Conservation (phyloP, 2,113 vertebrate genomes). For the Gallinago media region DNA sequence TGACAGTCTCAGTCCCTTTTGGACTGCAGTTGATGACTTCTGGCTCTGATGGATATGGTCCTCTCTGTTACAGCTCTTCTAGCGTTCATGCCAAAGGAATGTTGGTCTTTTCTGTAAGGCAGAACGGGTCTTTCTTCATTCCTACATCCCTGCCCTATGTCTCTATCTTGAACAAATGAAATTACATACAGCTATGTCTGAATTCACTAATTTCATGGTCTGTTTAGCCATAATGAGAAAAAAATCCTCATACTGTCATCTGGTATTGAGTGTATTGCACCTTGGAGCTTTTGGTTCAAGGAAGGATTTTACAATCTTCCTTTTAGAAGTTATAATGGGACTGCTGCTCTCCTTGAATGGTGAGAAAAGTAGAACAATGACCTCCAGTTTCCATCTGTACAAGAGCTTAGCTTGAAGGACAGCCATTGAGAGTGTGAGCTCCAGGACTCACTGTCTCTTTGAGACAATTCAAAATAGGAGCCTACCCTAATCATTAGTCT, state of each 20-base stretch:
- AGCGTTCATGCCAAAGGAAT: background rate
- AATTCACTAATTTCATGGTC: background rate
- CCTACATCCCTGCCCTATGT: background rate
- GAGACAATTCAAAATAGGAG: background rate
- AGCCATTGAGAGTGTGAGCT: background rate
- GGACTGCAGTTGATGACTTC: background rate
- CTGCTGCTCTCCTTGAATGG: background rate
- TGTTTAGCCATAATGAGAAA: conserved; percentile 4
- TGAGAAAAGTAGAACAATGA: background rate
- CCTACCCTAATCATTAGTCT: background rate
- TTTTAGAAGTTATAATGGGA: background rate
- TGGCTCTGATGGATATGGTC: background rate
- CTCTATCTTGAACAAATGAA: background rate
- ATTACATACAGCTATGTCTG: background rate
- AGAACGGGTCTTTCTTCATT: background rate
- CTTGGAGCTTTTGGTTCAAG: background rate
- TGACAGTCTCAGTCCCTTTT: background rate
- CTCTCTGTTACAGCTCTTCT: background rate
- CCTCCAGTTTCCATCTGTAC: background rate
- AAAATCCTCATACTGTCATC: background rate
- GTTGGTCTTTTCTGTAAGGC: background rate
- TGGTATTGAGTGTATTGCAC: background rate
- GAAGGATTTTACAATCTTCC: background rate
- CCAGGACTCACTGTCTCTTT: background rate
- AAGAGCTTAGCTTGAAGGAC: background rate